A percentile compares a stretch with the other conserved stretches of the same genome.
Conservation (phyloP, 2,888 invertebrate species). For the Eupithecia exiguata region DNA sequence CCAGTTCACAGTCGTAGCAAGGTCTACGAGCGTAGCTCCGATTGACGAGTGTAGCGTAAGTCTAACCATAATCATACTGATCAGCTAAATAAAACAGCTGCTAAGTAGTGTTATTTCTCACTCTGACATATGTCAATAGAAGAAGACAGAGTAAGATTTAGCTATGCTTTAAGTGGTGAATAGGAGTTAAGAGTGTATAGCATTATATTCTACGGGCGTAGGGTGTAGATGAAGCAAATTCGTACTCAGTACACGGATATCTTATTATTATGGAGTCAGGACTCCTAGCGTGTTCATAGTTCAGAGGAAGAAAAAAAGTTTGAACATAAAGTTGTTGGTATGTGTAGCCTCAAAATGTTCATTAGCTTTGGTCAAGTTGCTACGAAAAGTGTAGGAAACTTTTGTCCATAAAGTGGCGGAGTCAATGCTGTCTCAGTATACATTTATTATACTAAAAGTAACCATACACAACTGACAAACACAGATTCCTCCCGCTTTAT, state of each 20-base stretch:
- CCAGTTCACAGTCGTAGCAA: neutral
- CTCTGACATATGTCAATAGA: too few relatives aligned
- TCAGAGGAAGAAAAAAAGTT: neutral
- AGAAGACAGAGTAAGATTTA: too few relatives aligned
- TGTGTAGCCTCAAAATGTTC: neutral
- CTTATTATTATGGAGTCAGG: neutral
- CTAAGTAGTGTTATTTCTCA: too few relatives aligned
- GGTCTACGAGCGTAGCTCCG: neutral
- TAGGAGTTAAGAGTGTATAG: too few relatives aligned
- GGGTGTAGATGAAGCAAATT: neutral
- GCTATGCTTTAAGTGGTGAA: too few relatives aligned
- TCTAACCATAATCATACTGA: neutral
- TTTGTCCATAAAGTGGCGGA: neutral
- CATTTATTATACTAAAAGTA: neutral
- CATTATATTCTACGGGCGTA: neutral
- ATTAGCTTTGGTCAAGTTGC: neutral
- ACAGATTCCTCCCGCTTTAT: constrained; percentile 25
- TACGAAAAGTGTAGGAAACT: neutral
- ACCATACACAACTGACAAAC: constrained; percentile 16
- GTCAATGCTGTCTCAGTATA: too few relatives aligned
- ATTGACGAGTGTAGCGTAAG: neutral
- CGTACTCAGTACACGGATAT: neutral
- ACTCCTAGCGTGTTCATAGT: neutral
- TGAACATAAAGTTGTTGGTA: neutral
- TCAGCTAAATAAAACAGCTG: too few relatives aligned